Evolutionary conservation across 2,113 vertebrate species (phyloP).

Genomic region (Copsychus sechellarum): DNA sequence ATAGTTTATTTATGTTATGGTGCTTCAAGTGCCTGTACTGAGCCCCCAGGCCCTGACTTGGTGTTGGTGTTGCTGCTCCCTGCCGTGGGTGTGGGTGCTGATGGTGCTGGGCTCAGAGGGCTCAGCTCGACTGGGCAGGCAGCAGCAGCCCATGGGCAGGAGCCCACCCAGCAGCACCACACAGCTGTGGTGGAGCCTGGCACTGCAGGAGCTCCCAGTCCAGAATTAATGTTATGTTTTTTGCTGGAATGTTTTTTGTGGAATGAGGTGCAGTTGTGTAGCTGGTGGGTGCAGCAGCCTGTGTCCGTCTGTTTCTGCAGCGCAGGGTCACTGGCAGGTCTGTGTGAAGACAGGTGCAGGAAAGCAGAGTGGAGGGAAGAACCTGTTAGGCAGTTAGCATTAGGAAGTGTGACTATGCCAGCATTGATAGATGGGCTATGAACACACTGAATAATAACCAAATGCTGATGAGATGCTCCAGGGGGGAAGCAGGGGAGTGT

Average conservation of each 20-base stretch:
- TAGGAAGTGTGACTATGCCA: background rate
- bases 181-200: background rate
- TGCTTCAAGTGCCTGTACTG: background rate
- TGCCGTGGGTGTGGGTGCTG: background rate
- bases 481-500: rapidly evolving
- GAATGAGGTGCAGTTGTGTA: background rate
- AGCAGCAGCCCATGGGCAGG: background rate
- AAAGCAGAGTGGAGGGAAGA: background rate
- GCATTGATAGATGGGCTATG: background rate
- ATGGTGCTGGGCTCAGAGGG: rapidly evolving
- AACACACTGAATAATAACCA: background rate
- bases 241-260: too few relatives aligned
- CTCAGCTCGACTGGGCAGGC: background rate
- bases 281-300: background rate
- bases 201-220: rapidly evolving
- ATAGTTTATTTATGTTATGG: background rate
- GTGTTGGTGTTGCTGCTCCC: background rate
- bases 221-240: background rate
- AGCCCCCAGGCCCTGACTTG: background rate
- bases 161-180: background rate
- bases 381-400: background rate
- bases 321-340: background rate
- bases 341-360: background rate
- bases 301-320: background rate
- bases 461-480: background rate